These are phyloP conservation scores for Etheostoma spectabile DNA, from an alignment of 2,113 vertebrate species.

Conservation along the genomic window DNA sequence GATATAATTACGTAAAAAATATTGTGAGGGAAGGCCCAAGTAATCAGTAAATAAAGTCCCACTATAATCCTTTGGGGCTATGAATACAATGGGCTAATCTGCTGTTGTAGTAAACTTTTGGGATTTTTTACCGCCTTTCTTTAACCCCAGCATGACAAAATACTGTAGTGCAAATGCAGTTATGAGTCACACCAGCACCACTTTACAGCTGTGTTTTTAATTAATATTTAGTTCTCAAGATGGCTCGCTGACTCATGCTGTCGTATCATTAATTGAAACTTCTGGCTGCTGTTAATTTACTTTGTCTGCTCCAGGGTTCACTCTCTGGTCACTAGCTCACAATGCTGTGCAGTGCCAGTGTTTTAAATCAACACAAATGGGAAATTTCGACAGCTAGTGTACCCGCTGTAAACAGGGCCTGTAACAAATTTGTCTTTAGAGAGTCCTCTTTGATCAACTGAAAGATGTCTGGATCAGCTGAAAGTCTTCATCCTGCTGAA, in stretches of 20 bases:
- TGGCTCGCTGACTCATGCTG: conserved; percentile 3
- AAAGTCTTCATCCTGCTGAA: neutral
- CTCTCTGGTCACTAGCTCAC: conserved; percentile 21
- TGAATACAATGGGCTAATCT: neutral
- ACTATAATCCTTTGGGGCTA: neutral
- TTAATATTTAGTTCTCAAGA: neutral
- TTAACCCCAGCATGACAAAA: neutral
- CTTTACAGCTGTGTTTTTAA: neutral
- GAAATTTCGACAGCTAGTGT: neutral
- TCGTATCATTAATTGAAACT: conserved; percentile 35
- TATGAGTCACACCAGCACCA: neutral
- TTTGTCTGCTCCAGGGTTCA: conserved; percentile 26
- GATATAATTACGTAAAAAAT: neutral
- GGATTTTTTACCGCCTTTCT: neutral
- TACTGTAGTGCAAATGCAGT: conserved; percentile 8
- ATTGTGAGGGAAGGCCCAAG: neutral
- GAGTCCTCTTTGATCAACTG: conserved; percentile 1
- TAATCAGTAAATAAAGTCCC: neutral
- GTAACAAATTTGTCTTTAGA: conserved; percentile 8
- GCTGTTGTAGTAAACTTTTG: neutral
- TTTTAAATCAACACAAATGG: conserved; percentile 12
- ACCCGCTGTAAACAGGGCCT: neutral
- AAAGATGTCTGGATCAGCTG: neutral
- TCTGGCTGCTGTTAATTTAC: conserved; percentile 33
- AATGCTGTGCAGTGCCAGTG: neutral